phyloP scores from a whole-genome alignment of 2,888 invertebrate genomes.

The Tinea trinotella region DNA sequence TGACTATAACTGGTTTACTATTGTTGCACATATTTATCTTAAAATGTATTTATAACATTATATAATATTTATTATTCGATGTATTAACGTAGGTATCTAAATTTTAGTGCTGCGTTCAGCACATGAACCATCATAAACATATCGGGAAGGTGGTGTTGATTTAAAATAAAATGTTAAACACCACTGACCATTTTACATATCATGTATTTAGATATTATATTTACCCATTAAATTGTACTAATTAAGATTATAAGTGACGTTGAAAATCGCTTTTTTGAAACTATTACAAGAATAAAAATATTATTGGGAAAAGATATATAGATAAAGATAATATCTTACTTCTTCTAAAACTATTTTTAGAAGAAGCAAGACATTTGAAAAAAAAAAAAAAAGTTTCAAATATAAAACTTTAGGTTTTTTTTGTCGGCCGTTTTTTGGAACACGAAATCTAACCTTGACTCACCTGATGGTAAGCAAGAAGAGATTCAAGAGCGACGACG shows the following conservation, averaged over 20 bases:
- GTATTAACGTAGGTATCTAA: not conserved
- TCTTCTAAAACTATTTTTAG: no score
- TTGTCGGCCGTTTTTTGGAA: not conserved
- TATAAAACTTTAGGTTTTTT: not conserved
- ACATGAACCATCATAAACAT: slow-evolving; percentile 52
- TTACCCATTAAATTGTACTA: slow-evolving; percentile 7
- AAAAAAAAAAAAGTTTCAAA: no score
- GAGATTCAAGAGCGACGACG: no score
- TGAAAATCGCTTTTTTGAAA: no score
- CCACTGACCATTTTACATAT: slow-evolving; percentile 48
- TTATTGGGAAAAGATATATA: no score
- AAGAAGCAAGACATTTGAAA: no score
- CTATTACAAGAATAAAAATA: no score
- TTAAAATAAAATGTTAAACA: slow-evolving; percentile 22
- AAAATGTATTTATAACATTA: no score
- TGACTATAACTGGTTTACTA: not conserved
- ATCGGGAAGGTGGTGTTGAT: slow-evolving; percentile 34
- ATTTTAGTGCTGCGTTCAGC: slow-evolving; percentile 4
- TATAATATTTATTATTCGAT: not conserved
- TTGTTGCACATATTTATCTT: not conserved
- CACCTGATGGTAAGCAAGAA: no score
- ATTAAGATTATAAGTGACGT: slow-evolving; percentile 27
- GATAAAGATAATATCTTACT: no score
- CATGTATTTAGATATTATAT: slow-evolving; percentile 33
- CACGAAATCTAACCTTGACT: no score